Conservation (phyloP, 53 echinoderm and acorn worm species). For the Echinarachnius parma region DNA sequence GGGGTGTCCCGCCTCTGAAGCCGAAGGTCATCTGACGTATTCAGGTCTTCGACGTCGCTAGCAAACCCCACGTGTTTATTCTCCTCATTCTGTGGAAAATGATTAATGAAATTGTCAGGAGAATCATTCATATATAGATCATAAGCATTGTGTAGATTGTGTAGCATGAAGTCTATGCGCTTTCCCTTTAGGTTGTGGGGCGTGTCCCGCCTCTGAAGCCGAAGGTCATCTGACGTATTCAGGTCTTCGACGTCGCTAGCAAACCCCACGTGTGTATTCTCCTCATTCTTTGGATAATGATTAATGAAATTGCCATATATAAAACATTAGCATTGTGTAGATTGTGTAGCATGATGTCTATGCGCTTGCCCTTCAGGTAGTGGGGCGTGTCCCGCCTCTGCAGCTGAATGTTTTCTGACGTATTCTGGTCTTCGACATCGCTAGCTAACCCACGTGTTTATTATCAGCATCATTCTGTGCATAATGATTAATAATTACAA, state of each 20-base stretch:
- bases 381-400: slow-evolving; percentile 97
- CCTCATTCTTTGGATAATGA: slow-evolving; percentile 23
- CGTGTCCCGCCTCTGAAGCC: slow-evolving; percentile 90
- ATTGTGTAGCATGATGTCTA: slow-evolving; percentile 79
- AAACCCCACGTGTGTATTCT: slow-evolving; percentile 76
- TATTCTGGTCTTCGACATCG: slow-evolving; percentile 69
- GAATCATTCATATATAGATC: too few species aligned
- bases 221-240: slow-evolving; percentile 63
- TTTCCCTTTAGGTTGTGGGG: slow-evolving; percentile 99
- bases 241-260: slow-evolving; percentile 63
- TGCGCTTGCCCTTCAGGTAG: slow-evolving; percentile 98
- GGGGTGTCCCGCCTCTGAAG: slow-evolving; percentile 97
- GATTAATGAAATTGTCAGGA: neutral
- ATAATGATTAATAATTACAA: too few species aligned
- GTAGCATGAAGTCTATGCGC: slow-evolving; percentile 91
- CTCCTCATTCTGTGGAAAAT: slow-evolving; percentile 57
- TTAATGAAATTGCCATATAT: too few species aligned
- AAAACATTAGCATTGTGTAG: too few species aligned
- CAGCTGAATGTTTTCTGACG: slow-evolving; percentile 82
- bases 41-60: slow-evolving; percentile 70
- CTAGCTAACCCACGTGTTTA: slow-evolving; percentile 90
- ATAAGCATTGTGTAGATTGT: too few species aligned
- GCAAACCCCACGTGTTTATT: slow-evolving; percentile 91
- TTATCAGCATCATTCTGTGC: slow-evolving; percentile 65
- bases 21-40: slow-evolving; percentile 79